Base-by-base conservation (phyloP, 2,888 invertebrate genomes). In the Platerodrilus igneus region DNA sequence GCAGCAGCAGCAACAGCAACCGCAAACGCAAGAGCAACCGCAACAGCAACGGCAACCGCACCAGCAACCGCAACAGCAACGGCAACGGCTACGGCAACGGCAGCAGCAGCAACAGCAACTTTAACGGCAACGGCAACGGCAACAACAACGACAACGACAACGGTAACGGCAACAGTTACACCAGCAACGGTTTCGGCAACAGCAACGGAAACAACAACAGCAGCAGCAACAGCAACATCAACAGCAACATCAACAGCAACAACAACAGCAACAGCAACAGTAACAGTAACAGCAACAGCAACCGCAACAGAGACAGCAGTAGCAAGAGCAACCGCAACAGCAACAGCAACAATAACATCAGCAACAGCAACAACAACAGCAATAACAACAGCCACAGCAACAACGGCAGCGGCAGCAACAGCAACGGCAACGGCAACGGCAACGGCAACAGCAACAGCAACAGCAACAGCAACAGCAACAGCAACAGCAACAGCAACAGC, bases 241-340 rank as follows among this genome's bases (percentile, higher is more conserved):
- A 11, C 28, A 28, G 14, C 28, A 3, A 11, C 13, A 28, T 11
- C 28, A 3, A 28, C 28, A 15, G 9, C 28, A 3, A 28, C 28
- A 15, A 28, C 28, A 3, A 28, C 28, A 28, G 14, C 28, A 3
- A 11, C 28, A 28, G 14, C 28, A 3, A 28, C 28, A 28, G 14
- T 14, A 3, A 15, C 28, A 28, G 9, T 14, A 3, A n/a, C n/a
- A n/a, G n/a, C n/a, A n/a, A n/a, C n/a, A n/a, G n/a, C n/a, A 40
- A 16, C 45, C 46, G 49, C 46, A 37, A 45, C 32, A 37, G 43
- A 32, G 35, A 18, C 26, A 30, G 32, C 11, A 28, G 42, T 45
- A 30, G 39, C 37, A 45, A 17, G 34, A 41, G 26, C 23, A 36
- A 27, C 29, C 14, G 4, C 11, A 2, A n/a, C n/a, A n/a, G n/a